Base-by-base conservation (phyloP, 2,888 invertebrate species). In the Lamproptera curius region DNA sequence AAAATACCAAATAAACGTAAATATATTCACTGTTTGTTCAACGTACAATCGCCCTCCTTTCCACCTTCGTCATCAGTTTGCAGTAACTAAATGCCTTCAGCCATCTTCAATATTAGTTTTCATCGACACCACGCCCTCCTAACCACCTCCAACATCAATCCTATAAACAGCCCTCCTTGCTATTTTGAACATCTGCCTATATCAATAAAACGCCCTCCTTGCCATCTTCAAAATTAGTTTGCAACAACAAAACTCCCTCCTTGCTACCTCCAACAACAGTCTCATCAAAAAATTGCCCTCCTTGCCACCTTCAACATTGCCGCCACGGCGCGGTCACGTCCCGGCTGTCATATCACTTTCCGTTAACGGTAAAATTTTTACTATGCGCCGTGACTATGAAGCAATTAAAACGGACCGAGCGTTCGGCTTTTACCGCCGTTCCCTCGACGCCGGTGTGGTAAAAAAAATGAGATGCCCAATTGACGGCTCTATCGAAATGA, bases 331-430 rank as follows among this genome's bases (percentile, higher is more conserved):
- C 38, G 26, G 40, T 6, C 46, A 34, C 58, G 59, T 67, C 69
- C 67, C 65, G 69, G 67, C 65, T 68, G 65, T 70, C 70, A 76
- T 73, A 77, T 84, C 79, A 80, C 82, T 83, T 82, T 83, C 79
- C 67, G 65, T 69, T 73, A 86, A 79, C 86, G 78, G 85, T 82
- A 75, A 59, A 72, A 63, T 70, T 76, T n/a, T 76, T 13, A 77
- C 78, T 76, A 75, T 74, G 67, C 68, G 68, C 72, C 76, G 73
- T 73, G 76, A 75, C 81, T 76, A 74, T 76, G 73, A 78, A 77
- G 80, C 79, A 82, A 86, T 86, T 85, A 85, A 85, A 86, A 85
- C 85, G 85, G 84, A 77, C 60, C 69, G 65, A 61, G 72, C 69
- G 67, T 71, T 67, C 69, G 67, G 64, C 63, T 67, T 71, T 70